These are phyloP conservation scores for Yponomeuta cagnagella DNA, from an alignment of 2,888 invertebrate genomes.

Conservation along the genomic window DNA sequence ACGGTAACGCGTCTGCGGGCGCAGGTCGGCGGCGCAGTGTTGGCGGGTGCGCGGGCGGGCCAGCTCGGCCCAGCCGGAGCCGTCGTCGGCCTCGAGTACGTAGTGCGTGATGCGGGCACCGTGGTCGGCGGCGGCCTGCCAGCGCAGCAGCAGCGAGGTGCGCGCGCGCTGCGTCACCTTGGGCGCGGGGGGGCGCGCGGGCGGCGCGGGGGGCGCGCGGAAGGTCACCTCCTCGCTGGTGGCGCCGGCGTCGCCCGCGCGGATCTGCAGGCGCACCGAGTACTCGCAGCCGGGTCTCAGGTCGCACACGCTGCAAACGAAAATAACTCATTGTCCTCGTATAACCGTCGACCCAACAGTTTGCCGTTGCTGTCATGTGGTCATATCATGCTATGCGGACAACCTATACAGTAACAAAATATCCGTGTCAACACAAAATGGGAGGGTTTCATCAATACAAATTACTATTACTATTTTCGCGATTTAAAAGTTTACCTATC, in stretches of 20 bases:
- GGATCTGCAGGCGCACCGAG: constrained; percentile 86
- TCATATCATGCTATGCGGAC: too few species aligned
- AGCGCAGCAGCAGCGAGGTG: constrained; percentile 81
- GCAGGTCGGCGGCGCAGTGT: constrained; percentile 83
- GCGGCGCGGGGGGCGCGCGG: constrained; percentile 87
- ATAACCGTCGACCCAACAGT: too few species aligned
- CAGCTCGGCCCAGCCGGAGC: constrained; percentile 83
- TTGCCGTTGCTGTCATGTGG: too few species aligned
- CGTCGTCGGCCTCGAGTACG: constrained; percentile 85
- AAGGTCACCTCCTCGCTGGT: constrained; percentile 87
- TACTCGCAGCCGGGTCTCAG: constrained; percentile 92
- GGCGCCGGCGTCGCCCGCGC: constrained; percentile 84
- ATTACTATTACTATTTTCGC: too few species aligned
- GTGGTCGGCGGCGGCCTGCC: constrained; percentile 85
- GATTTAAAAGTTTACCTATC: too few species aligned
- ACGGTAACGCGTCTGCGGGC: constrained; percentile 86
- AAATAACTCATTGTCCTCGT: too few species aligned
- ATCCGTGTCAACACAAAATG: too few species aligned
- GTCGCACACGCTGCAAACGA: constrained; percentile 79
- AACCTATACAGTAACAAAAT: too few species aligned
- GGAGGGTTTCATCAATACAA: too few species aligned
- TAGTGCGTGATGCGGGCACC: constrained; percentile 87
- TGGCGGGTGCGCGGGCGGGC: constrained; percentile 84
- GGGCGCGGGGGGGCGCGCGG: constrained; percentile 83
- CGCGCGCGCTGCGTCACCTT: constrained; percentile 83